A percentile compares a stretch with the other conserved stretches of the same genome.
phyloP scores from a whole-genome alignment of 2,797 vertebrate genomes.

The Tympanoctomys barrerae region DNA sequence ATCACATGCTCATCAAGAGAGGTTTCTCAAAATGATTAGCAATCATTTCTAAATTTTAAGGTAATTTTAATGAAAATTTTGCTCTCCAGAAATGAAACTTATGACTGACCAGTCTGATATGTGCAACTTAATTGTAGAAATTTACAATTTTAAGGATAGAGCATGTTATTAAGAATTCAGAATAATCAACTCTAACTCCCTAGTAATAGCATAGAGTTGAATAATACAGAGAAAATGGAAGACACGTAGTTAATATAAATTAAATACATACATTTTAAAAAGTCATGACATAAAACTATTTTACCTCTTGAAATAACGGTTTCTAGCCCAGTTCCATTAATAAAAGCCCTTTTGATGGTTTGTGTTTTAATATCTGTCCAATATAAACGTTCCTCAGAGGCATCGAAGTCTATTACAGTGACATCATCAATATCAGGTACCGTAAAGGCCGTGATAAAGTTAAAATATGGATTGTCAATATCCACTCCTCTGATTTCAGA shows the following conservation, averaged over 20 bases:
- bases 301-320: slow-evolving; percentile 98
- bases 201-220: background rate
- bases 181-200: slow-evolving; percentile 42
- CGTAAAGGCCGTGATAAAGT: slow-evolving; percentile 98
- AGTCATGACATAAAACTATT: background rate
- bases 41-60: background rate
- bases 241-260: background rate
- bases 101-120: background rate
- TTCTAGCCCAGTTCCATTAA: slow-evolving; percentile 98
- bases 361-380: slow-evolving; percentile 99
- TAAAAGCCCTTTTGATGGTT: slow-evolving; percentile 97
- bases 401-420: slow-evolving; percentile 97
- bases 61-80: background rate
- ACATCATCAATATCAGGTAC: slow-evolving; percentile 99
- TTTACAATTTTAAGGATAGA: background rate
- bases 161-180: background rate
- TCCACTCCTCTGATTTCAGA: slow-evolving; percentile 99
- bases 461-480: slow-evolving; percentile 98
- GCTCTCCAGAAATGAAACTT: slow-evolving; percentile 53
- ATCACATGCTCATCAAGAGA: background rate
- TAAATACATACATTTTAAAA: background rate
- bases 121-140: slow-evolving; percentile 5
- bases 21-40: background rate
- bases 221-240: background rate
- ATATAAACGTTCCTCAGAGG: slow-evolving; percentile 96